Evolutionary conservation across 2,797 vertebrate species (phyloP), one percentile per base, ranked within the genome.

Genomic region (Hoplostethus atlanticus): DNA sequence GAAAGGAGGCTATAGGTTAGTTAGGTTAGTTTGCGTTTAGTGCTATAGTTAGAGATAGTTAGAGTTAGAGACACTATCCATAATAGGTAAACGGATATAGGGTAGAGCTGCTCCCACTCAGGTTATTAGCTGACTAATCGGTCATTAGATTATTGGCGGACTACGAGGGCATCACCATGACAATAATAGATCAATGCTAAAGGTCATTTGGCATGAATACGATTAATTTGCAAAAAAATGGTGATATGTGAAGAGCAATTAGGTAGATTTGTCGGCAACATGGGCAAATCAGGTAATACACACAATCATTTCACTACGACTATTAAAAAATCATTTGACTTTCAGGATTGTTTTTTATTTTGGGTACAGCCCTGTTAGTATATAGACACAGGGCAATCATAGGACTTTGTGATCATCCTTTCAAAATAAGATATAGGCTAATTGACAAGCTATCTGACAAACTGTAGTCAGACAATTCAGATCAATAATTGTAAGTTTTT

Each of bases 1-100:
- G 73, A 71, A 74, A 83, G 42, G 30, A 64, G 60, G 50, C 61
- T 70, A 48, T 51, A 74, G 77, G 79, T 88, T 77, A 66, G 77
- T 66, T 66, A 71, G 44, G 55, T 67, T 67, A 59, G 56, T 73
- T 77, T 77, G 73, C 77, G 47, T 78, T 74, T 48, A 71, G 64
- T 64, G 1, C 73, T 77, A 64, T 75, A 80, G 53, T 83, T 77
- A 82, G 58, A 81, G 71, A 64, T 47, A 42, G n/a, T n/a, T n/a
- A n/a, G n/a, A 80, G 53, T 83, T 77, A 82, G 58, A 81, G 71
- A 64, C 47, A 70, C 0, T 21, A 64, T 52, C 42, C 1, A 21
- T 15, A 57, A 38, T 38, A 78, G 47, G 13, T 44, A n/a, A 48
- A 4, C 11, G 63, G 76, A 71, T 65, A 64, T 74, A 48, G 46